These are phyloP conservation scores for Anoplophora glabripennis DNA, from an alignment of 1,140 invertebrate species.

Conservation along the genomic window DNA sequence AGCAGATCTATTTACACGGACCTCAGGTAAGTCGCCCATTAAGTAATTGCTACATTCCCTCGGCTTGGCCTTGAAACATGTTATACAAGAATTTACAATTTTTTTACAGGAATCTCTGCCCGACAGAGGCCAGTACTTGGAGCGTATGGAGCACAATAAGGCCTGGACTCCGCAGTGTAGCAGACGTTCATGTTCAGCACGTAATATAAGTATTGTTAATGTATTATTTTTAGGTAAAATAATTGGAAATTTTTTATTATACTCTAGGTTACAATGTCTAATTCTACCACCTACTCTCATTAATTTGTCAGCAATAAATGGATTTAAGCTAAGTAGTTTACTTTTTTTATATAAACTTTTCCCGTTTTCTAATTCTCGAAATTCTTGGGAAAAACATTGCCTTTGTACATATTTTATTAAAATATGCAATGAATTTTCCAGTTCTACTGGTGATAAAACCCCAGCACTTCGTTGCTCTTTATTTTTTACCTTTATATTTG, in stretches of 20 bases:
- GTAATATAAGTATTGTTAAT: too few relatives aligned
- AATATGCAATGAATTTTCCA: conserved; percentile 4
- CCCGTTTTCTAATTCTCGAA: conserved; percentile 10
- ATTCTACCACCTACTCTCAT: too few relatives aligned
- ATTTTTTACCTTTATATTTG: conserved; percentile 1
- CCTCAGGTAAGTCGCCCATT: conserved; percentile 1
- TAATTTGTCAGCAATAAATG: too few relatives aligned
- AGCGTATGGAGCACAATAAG: neutral
- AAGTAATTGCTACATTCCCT: neutral
- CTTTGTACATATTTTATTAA: conserved; percentile 11
- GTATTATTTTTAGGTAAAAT: too few relatives aligned
- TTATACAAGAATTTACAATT: neutral
- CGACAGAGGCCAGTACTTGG: neutral
- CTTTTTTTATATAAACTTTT: conserved; percentile 10
- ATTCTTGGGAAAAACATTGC: conserved; percentile 18
- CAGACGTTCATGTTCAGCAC: conserved; percentile 1
- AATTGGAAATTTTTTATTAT: too few relatives aligned
- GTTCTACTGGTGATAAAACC: conserved; percentile 4
- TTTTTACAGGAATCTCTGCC: neutral
- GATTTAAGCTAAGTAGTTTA: neutral
- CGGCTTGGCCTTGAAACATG: neutral
- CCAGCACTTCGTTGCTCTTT: neutral
- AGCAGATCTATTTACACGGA: conserved; percentile 9
- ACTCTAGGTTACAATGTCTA: too few relatives aligned
- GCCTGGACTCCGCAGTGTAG: neutral